A percentile compares a stretch with the other conserved stretches of the same genome.
phyloP scores from a whole-genome alignment of 2,113 vertebrate genomes.

The Noctilio leporinus region DNA sequence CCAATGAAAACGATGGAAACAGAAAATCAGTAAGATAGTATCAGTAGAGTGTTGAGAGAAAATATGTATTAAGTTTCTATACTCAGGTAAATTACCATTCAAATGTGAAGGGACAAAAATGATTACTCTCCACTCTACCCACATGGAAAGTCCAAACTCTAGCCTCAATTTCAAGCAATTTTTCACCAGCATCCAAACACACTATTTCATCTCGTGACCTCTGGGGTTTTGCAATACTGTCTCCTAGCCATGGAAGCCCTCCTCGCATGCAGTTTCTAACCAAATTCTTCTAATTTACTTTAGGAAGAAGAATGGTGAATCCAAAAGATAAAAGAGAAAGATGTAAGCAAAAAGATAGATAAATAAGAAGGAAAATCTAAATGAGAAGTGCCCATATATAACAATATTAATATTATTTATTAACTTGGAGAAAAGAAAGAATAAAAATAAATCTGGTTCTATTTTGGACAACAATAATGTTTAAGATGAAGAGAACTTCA shows the following conservation, averaged over 20 bases:
- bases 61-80: not conserved
- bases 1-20: not conserved
- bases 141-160: not conserved
- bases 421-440: not conserved
- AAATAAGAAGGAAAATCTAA: not conserved
- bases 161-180: not conserved
- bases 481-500: not conserved
- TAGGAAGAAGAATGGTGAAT: not conserved
- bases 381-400: not conserved
- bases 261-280: not conserved
- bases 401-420: not conserved
- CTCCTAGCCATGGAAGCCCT: not conserved
- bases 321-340: not conserved
- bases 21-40: not conserved
- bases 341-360: not conserved
- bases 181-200: not conserved
- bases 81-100: not conserved
- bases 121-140: not conserved
- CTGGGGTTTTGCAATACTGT: not conserved
- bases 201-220: not conserved
- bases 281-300: not conserved
- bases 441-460: not conserved
- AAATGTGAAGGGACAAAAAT: not conserved
- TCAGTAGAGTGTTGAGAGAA: not conserved
- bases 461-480: not conserved